Evolutionary conservation across 1,140 invertebrate species (phyloP), one percentile per base, ranked within the genome.

Genomic region (Apis dorsata): DNA sequence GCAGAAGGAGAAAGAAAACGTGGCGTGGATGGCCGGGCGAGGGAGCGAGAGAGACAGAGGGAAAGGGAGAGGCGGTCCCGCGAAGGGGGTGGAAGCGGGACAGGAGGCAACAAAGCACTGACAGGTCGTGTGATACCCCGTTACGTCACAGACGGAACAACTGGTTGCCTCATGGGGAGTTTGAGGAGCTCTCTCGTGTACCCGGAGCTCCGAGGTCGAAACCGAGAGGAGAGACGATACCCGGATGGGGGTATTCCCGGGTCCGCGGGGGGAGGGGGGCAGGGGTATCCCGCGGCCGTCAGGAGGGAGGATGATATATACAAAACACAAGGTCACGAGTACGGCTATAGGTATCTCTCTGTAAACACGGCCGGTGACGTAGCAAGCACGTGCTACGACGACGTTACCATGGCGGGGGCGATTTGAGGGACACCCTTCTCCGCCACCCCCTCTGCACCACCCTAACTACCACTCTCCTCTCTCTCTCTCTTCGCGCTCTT

Each of bases 241-340:
- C 72, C 65, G 79, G 69, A 76, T 66, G 65, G 90, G 88, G 88
- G 88, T 87, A 90, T 88, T 90, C 85, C 87, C 85, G 84, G 78
- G 85, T 82, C 78, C 84, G 87, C 89, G 88, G 89, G 90, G 79
- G 72, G 88, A 63, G 79, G 90, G 86, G 85, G 66, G 72, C 87
- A 63, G 79, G 90, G 86, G 85, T 66, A 77, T 83, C 75, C 83
- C 74, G 87, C 77, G 85, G 68, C 81, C 72, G 84, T 60, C 79
- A 85, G 83, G 84, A 83, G 85, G 83, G 86, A 88, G 88, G 91
- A 88, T 90, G 90, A 91, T 92, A 90, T 91, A 92, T 92, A 92
- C 90, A 92, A 93, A 93, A 92, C 89, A 89, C 92, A 93, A 93
- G 92, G 92, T 93, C 92, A 92, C 90, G 91, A 92, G 92, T 92